phyloP scores from a whole-genome alignment of 2,113 vertebrate genomes.

The Girardinichthys multiradiatus region DNA sequence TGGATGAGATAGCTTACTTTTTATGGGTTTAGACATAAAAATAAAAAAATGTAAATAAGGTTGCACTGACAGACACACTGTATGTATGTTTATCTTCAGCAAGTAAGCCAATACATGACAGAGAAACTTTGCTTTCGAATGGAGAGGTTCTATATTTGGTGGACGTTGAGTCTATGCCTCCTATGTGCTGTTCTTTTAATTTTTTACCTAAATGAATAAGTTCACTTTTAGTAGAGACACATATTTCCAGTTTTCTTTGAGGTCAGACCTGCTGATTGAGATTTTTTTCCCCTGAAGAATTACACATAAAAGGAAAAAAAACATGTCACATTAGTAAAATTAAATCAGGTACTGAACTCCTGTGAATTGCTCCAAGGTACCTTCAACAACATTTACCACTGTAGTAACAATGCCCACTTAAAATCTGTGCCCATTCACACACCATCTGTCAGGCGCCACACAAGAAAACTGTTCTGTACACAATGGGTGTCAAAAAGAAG shows the following conservation, averaged over 20 bases:
- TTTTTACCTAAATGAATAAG: conserved; percentile 36
- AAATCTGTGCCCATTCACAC: too few species aligned
- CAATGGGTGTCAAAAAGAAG: too few species aligned
- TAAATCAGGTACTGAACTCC: neutral
- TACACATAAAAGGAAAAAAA: too few species aligned
- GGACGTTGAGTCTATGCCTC: neutral
- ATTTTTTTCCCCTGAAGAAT: neutral
- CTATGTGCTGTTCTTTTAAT: conserved; percentile 14
- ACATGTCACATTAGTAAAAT: neutral
- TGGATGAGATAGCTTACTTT: conserved; percentile 93
- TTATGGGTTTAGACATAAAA: conserved; percentile 57
- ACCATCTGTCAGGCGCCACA: too few species aligned
- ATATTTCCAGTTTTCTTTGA: neutral
- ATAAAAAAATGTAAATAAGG: neutral
- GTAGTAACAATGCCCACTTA: too few species aligned
- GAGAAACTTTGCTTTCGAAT: conserved; percentile 31
- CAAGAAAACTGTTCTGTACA: too few species aligned
- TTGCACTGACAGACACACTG: neutral
- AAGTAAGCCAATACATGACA: conserved; percentile 25
- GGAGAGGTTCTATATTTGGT: conserved; percentile 21
- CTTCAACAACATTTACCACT: too few species aligned
- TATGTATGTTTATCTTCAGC: conserved; percentile 31
- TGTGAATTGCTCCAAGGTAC: too few species aligned
- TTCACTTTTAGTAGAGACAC: conserved; percentile 12
- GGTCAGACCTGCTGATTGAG: neutral